These are phyloP conservation scores for Caenorhabditis uteleia DNA, from an alignment of 2,888 invertebrate species.

Conservation along the genomic window DNA sequence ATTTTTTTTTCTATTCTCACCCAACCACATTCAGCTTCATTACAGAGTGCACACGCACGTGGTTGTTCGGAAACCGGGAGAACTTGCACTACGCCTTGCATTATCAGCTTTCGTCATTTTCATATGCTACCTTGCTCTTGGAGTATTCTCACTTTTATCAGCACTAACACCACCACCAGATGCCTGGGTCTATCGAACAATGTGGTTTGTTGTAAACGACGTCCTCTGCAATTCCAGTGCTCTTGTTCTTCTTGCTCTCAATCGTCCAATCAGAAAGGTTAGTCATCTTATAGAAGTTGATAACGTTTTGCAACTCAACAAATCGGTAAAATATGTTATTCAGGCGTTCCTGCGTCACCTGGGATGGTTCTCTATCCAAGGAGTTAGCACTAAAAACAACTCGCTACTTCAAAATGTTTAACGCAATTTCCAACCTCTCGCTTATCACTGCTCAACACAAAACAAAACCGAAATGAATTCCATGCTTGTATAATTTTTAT, in stretches of 20 bases:
- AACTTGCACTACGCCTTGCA: conserved; percentile 50
- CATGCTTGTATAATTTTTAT: too few relatives aligned
- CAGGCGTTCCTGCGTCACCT: conserved; percentile 33
- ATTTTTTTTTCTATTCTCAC: background rate
- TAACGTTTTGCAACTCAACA: background rate
- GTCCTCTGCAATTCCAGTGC: conserved; percentile 54
- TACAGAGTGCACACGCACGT: conserved; percentile 50
- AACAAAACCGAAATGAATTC: too few relatives aligned
- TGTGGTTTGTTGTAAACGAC: conserved; percentile 59
- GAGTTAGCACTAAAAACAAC: conserved; percentile 40
- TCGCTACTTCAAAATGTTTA: conserved; percentile 34
- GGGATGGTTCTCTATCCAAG: conserved; percentile 23
- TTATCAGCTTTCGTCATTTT: conserved; percentile 58
- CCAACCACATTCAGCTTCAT: background rate
- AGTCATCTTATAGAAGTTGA: background rate
- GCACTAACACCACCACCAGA: conserved; percentile 50
- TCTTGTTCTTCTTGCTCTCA: conserved; percentile 46
- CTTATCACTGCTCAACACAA: too few relatives aligned
- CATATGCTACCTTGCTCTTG: conserved; percentile 50
- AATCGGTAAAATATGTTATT: background rate
- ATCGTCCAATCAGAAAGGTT: conserved; percentile 47
- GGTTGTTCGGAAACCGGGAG: conserved; percentile 52
- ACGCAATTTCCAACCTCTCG: too few relatives aligned
- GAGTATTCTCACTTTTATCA: conserved; percentile 49
- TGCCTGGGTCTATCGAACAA: conserved; percentile 51